Percentiles rank a stretch among this genome's conserved stretches.
Evolutionary conservation across 2,888 invertebrate species (phyloP).

Genomic region (Aleiodes leptofemur): DNA sequence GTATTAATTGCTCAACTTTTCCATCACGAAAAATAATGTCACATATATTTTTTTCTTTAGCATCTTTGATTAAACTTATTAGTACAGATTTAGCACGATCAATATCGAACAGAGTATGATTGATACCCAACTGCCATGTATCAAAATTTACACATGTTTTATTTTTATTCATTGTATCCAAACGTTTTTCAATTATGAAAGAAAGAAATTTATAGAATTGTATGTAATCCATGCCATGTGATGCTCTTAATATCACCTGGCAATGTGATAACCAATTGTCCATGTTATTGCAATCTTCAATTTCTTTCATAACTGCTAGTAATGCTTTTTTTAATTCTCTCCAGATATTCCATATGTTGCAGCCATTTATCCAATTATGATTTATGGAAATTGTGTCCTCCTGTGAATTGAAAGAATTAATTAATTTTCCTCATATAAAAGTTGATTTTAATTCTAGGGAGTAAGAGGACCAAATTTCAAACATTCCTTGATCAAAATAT

Average conservation of each 20-base stretch:
- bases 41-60: constrained; percentile 62
- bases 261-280: constrained; percentile 86
- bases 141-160: constrained; percentile 69
- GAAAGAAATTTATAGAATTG: constrained; percentile 82
- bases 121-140: constrained; percentile 74
- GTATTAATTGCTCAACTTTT: constrained; percentile 43
- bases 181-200: constrained; percentile 80
- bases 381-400: constrained; percentile 97
- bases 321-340: constrained; percentile 81
- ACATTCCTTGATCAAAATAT: too few species aligned
- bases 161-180: constrained; percentile 75
- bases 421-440: not conserved
- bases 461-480: too few species aligned
- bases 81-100: constrained; percentile 73
- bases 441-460: constrained; percentile 19
- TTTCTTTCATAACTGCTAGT: constrained; percentile 84
- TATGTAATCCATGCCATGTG: constrained; percentile 86
- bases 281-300: constrained; percentile 86
- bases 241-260: constrained; percentile 86
- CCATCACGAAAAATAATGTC: constrained; percentile 52
- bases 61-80: constrained; percentile 73
- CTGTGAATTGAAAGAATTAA: constrained; percentile 67
- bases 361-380: constrained; percentile 98
- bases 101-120: constrained; percentile 77
- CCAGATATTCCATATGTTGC: constrained; percentile 88